Base-by-base conservation (phyloP, 2,888 invertebrate genomes). In the Physocephala rufipes region DNA sequence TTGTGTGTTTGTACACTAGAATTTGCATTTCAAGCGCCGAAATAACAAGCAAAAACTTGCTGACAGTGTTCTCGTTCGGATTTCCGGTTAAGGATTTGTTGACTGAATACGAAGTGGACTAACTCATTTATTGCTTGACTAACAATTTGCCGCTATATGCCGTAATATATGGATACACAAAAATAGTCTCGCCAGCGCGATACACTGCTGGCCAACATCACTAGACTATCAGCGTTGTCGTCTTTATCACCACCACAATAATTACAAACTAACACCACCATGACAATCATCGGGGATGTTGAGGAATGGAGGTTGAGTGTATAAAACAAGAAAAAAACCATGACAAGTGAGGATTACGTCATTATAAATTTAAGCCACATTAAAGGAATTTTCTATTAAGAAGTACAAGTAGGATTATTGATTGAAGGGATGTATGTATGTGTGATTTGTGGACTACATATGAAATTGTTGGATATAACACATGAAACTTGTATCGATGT, bases 11-110 rank as follows among this genome's bases (percentile, higher is more conserved):
- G n/a, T n/a, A n/a, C n/a, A n/a, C n/a, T n/a, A n/a, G n/a, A 64
- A 66, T 66, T 66, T 66, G 66, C 66, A 66, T 66, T 28, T 53
- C 12, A 15, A 53, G 36, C 21, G 9, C 28, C n/a, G n/a, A n/a
- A n/a, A n/a, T n/a, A 28, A n/a, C n/a, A n/a, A n/a, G n/a, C n/a
- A 26, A 58, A 58, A 58, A 16, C 47, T 51, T 65, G 66, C 36
- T 53, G 21, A 45, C 63, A 63, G 47, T 47, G 63, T 63, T 26
- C 63, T 63, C 15, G 63, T 24, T 19, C 61, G 43, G 45, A 21
- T 21, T 16, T 63, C 45, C 36, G 16, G 63, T 26, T 16, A 5
- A 63, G 47, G 47, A 63, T 47, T 47, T 63, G 45, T 24, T 26
- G 13, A 13, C 45, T 53, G 53, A 36, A 36, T 36, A 7, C 36